A percentile compares a stretch with the other conserved stretches of the same genome.
phyloP scores from a whole-genome alignment of 2,888 invertebrate genomes.

The Chymomyza caudatula region DNA sequence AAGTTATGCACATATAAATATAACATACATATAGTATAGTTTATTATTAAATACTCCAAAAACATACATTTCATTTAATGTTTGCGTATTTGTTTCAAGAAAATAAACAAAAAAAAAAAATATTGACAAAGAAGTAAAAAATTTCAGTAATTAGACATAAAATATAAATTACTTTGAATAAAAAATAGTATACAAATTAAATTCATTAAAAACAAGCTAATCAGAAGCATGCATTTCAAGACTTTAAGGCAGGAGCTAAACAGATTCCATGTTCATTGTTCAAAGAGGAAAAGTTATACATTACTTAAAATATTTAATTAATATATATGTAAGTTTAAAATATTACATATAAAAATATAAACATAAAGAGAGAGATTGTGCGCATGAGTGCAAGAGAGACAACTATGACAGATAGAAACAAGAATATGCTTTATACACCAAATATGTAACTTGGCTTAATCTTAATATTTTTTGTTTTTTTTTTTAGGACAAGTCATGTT shows the following conservation, averaged over 20 bases:
- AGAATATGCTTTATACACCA: background rate
- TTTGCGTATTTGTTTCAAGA: slow-evolving; percentile 16
- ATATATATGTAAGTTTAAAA: background rate
- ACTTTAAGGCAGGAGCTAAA: background rate
- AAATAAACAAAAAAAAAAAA: slow-evolving; percentile 36
- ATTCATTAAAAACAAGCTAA: background rate
- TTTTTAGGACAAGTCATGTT: background rate
- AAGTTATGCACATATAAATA: too few species aligned
- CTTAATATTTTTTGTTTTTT: background rate
- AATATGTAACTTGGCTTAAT: background rate
- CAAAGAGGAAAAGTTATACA: background rate
- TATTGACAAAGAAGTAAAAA: slow-evolving; percentile 5
- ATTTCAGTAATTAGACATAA: background rate
- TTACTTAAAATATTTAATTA: background rate
- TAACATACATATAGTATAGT: too few species aligned
- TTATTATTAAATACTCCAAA: slow-evolving; percentile 57
- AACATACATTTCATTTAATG: slow-evolving; percentile 26
- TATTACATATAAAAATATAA: background rate
- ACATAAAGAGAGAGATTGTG: background rate
- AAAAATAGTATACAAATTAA: background rate
- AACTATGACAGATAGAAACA: background rate
- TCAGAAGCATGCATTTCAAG: background rate
- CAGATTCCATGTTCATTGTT: background rate
- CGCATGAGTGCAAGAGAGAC: background rate
- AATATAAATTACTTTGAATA: background rate